Percentiles rank a stretch among this genome's conserved stretches.
These are phyloP conservation scores for Zaprionus capensis DNA, from an alignment of 1,140 invertebrate species.

Conservation along the genomic window DNA sequence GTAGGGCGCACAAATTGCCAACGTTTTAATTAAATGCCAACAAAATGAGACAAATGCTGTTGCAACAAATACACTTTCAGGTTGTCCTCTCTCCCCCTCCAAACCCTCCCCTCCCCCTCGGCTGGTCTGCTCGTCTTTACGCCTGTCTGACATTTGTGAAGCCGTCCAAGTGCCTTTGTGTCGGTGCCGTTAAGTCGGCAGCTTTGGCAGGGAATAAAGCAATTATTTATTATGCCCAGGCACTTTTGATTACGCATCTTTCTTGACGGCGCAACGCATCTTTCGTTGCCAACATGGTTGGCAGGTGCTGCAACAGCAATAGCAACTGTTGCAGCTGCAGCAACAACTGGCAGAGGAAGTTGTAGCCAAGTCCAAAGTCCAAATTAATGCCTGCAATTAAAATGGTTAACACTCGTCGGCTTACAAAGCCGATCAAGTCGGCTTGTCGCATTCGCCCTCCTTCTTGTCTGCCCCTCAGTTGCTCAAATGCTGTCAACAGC, in stretches of 20 bases:
- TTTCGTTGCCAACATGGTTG: slow-evolving; percentile 3
- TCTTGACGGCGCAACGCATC: not conserved
- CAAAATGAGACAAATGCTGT: slow-evolving; percentile 42
- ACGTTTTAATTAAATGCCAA: slow-evolving; percentile 55
- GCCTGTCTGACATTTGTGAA: not conserved
- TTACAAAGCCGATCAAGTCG: slow-evolving; percentile 41
- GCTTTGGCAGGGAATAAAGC: slow-evolving; percentile 38
- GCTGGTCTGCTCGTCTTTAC: too few species aligned
- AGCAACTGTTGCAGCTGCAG: not conserved
- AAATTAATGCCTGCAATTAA: slow-evolving; percentile 74
- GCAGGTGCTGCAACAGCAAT: slow-evolving; percentile 18
- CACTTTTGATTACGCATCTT: slow-evolving; percentile 51
- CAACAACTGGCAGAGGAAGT: not conserved
- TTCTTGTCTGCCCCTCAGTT: slow-evolving; percentile 3
- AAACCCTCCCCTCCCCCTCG: not conserved
- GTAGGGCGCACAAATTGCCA: slow-evolving; percentile 23
- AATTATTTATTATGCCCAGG: slow-evolving; percentile 64
- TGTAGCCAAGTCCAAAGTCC: slow-evolving; percentile 52
- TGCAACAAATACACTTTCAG: slow-evolving; percentile 16
- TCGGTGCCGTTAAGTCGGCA: slow-evolving; percentile 14
- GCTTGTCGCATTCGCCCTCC: not conserved
- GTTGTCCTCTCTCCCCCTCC: slow-evolving; percentile 1
- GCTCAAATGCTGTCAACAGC: slow-evolving; percentile 61
- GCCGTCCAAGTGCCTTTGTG: slow-evolving; percentile 18
- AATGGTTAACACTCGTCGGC: slow-evolving; percentile 66